Evolutionary conservation across 2,888 invertebrate species (phyloP).

Genomic region (Tenthredo scrophulariae): DNA sequence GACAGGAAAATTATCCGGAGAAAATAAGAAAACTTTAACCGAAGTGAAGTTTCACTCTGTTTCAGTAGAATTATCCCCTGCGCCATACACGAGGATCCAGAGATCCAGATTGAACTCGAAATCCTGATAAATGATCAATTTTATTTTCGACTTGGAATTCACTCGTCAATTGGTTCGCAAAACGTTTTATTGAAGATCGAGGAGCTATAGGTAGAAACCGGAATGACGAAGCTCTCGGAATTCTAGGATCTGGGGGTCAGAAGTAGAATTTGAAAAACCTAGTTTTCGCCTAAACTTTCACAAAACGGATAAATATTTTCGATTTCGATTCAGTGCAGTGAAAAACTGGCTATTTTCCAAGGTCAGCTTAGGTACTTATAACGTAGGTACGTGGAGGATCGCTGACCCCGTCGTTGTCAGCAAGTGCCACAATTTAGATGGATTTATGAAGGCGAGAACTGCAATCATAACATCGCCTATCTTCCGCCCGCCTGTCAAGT

Average conservation of each 20-base stretch:
- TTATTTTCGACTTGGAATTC: neutral
- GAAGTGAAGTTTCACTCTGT: neutral
- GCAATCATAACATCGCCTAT: constrained; percentile 65
- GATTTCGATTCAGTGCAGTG: neutral
- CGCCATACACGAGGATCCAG: too few species aligned
- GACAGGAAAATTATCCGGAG: neutral
- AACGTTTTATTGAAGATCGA: too few species aligned
- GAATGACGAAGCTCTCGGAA: too few species aligned
- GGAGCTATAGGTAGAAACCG: too few species aligned
- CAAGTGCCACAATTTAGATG: constrained; percentile 61
- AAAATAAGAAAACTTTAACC: neutral
- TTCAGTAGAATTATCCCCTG: too few species aligned
- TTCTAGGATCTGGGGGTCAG: too few species aligned
- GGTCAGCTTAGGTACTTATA: neutral
- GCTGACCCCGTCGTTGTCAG: constrained; percentile 59
- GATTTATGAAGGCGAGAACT: constrained; percentile 62
- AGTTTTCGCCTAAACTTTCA: too few species aligned
- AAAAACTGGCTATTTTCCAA: neutral
- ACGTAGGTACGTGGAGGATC: neutral
- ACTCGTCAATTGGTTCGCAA: neutral
- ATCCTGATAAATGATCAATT: too few species aligned
- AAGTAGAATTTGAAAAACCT: too few species aligned
- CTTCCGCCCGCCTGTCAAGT: constrained; percentile 43
- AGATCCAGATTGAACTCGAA: too few species aligned
- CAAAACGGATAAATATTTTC: neutral